A percentile compares a stretch with the other conserved stretches of the same genome.
phyloP scores from a whole-genome alignment of 2,113 vertebrate genomes.

The Cathartes aura region DNA sequence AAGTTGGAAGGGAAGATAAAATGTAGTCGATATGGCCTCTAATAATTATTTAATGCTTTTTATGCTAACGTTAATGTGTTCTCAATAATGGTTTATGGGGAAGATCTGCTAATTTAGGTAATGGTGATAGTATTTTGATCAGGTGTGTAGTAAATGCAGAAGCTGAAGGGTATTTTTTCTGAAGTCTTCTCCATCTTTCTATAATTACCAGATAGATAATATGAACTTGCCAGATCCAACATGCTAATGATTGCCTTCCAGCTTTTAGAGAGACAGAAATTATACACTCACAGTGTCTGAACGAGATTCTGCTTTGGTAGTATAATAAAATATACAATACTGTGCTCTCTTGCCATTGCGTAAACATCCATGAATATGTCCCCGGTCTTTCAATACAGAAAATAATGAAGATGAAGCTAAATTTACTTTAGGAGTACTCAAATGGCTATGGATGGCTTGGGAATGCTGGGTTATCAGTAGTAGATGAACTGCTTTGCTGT shows the following conservation, averaged over 20 bases:
- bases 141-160: conserved; percentile 22
- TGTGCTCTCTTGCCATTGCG: not conserved
- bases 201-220: conserved; percentile 50
- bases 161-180: conserved; percentile 6
- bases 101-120: not conserved
- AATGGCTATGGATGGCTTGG: conserved; percentile 19
- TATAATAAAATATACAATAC: conserved; percentile 18
- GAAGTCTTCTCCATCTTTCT: conserved; percentile 28
- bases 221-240: conserved; percentile 44
- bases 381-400: not conserved
- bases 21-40: not conserved
- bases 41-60: not conserved
- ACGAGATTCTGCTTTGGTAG: not conserved
- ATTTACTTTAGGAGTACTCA: conserved; percentile 11
- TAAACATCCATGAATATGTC: conserved; percentile 28
- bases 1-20: not conserved
- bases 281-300: conserved; percentile 30
- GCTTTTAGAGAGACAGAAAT: conserved; percentile 58
- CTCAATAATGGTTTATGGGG: not conserved
- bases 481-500: conserved; percentile 40
- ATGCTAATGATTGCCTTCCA: conserved; percentile 59
- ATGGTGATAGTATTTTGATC: conserved; percentile 13
- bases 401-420: conserved; percentile 26
- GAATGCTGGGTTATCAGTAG: conserved; percentile 42
- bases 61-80: not conserved